Base-by-base conservation (phyloP, 2,888 invertebrate species). In the Meteorus cinctellus region DNA sequence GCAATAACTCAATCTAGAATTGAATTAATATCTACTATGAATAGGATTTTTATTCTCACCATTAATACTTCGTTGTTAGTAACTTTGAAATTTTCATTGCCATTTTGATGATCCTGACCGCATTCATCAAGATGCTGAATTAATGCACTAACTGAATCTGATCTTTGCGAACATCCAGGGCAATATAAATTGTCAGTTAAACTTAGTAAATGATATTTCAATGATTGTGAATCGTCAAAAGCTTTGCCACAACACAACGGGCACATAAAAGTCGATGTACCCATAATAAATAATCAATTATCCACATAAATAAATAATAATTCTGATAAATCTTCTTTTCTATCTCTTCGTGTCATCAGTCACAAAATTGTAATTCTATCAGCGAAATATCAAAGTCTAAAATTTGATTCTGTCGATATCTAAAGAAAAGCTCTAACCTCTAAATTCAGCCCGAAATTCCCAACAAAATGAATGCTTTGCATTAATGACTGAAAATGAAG, bases 201-300 rank as follows among this genome's bases (percentile, higher is more conserved):
- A 84, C 88, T 92, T 83, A 90, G 89, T 81, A 91, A 91, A 89
- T 90, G 92, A 84, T 90, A 89, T 85, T 91, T 91, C 63, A 92
- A 85, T 19, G 90, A 88, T 79, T 91, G 89, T 78, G 91, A 92
- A 75, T 92, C 92, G 78, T 89, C 86, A 90, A 94, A 94, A 75
- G 90, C 91, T 86, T 92, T 91, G 77, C 91, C 91, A 84, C 94
- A 94, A 87, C 94, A 94, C 86, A 94, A 90, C 55, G 94, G 93
- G 82, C 94, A 94, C 79, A 90, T 86, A 84, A 91, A 85, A 82
- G 85, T 87, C 85, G 90, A 82, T 74, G 91, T 91, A 86, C 91
- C 92, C 93, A 93, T 93, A 84, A 48, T 72, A 62, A 62, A 36
- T 62, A 19, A 24, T 36, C 8, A 14, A 31, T 34, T 27, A 16